These are phyloP conservation scores for Bruchidius siliquastri DNA, from an alignment of 2,888 invertebrate genomes.

Conservation along the genomic window DNA sequence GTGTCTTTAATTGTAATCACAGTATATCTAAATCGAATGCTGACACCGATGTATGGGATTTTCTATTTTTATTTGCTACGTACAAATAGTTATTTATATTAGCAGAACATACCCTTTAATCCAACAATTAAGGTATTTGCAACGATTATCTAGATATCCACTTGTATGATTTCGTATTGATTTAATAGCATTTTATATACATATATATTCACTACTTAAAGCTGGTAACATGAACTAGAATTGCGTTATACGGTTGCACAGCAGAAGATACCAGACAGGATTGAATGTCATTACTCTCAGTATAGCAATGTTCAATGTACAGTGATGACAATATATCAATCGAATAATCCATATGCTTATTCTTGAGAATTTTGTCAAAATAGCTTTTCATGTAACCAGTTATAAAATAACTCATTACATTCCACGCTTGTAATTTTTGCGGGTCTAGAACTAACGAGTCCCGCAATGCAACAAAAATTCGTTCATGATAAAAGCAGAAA, in stretches of 20 bases:
- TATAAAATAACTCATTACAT: too few relatives aligned
- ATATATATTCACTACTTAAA: not conserved
- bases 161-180: not conserved
- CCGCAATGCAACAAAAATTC: too few relatives aligned
- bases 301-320: too few relatives aligned
- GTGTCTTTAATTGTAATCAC: too few relatives aligned
- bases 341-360: too few relatives aligned
- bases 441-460: too few relatives aligned
- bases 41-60: too few relatives aligned
- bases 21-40: too few relatives aligned
- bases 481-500: not conserved
- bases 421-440: too few relatives aligned
- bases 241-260: not conserved
- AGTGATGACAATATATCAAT: too few relatives aligned
- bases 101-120: not conserved
- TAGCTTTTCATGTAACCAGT: too few relatives aligned
- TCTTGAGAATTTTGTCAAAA: too few relatives aligned
- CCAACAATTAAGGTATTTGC: not conserved
- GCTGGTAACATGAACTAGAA: not conserved
- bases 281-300: not conserved
- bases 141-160: not conserved
- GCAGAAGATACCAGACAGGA: not conserved
- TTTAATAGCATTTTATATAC: not conserved
- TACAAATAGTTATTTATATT: not conserved
- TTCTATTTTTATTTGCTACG: not conserved